These are phyloP conservation scores for Platichthys flesus DNA, from an alignment of 2,113 vertebrate genomes.

Conservation along the genomic window DNA sequence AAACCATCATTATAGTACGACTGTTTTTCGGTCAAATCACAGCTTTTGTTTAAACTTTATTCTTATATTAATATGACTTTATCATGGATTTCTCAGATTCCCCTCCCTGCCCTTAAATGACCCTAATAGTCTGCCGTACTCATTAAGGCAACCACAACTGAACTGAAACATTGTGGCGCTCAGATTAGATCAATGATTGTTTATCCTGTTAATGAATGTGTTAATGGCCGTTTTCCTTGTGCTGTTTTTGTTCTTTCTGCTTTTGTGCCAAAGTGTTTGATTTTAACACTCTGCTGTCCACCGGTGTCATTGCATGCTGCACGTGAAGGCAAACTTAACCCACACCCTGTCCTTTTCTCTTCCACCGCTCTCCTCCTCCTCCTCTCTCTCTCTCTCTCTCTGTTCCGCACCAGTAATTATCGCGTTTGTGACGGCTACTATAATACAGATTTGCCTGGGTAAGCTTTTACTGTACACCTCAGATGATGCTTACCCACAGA, in stretches of 20 bases:
- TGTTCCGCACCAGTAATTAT: constrained; percentile 98
- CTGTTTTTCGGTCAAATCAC: too few species aligned
- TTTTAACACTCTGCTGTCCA: constrained; percentile 57
- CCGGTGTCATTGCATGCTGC: constrained; percentile 91
- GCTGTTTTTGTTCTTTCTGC: constrained; percentile 35
- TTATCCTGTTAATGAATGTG: constrained; percentile 5
- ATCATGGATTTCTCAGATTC: too few species aligned
- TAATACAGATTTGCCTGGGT: constrained; percentile 99
- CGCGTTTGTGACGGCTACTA: constrained; percentile 99
- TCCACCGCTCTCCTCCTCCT: constrained; percentile 79
- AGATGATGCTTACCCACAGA: constrained; percentile 71
- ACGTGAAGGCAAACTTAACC: constrained; percentile 93
- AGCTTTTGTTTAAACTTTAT: neutral
- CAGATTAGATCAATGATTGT: neutral
- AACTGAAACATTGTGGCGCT: constrained; percentile 22
- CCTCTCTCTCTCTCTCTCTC: constrained; percentile 78
- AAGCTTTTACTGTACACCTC: constrained; percentile 92
- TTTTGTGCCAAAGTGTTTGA: constrained; percentile 43
- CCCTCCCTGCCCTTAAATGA: too few species aligned
- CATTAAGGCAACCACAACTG: constrained; percentile 50
- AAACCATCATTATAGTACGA: too few species aligned
- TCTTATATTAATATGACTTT: neutral
- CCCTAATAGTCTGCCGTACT: neutral
- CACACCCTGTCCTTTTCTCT: constrained; percentile 91
- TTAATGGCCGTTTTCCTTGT: constrained; percentile 43